Evolutionary conservation across 2,113 vertebrate genomes (phyloP).

Genomic region (Prochilodus magdalenae): DNA sequence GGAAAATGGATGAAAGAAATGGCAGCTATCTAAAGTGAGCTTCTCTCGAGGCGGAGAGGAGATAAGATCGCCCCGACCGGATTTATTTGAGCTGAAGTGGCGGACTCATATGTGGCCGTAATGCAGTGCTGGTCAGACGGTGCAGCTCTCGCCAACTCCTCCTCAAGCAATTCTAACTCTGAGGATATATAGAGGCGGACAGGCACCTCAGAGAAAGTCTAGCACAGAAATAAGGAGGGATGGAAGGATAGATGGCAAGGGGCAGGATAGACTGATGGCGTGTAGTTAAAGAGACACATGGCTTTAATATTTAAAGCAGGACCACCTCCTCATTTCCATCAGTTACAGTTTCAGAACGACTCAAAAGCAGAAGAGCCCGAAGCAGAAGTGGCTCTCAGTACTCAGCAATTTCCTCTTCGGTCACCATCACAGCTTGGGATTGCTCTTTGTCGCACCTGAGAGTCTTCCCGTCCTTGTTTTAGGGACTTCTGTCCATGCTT

Average conservation of each 20-base stretch:
- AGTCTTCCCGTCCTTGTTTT: too few relatives aligned
- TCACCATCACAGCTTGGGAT: too few relatives aligned
- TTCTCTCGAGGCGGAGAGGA: neutral
- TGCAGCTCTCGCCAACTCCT: neutral
- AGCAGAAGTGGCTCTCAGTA: too few relatives aligned
- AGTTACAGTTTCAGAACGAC: too few relatives aligned
- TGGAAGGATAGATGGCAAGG: neutral
- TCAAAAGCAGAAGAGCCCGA: too few relatives aligned
- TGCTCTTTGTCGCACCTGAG: too few relatives aligned
- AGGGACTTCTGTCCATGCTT: too few relatives aligned
- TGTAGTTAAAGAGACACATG: neutral
- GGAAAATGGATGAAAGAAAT: neutral
- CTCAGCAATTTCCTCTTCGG: too few relatives aligned
- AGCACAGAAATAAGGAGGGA: neutral
- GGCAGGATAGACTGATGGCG: neutral
- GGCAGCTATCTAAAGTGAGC: neutral
- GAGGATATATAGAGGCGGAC: neutral
- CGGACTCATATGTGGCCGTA: neutral
- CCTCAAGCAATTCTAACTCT: neutral
- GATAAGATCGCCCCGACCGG: neutral
- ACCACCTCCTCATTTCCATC: too few relatives aligned
- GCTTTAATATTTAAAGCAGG: too few relatives aligned
- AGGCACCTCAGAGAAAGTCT: neutral
- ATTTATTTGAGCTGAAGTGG: neutral
- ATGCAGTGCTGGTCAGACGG: neutral